A percentile compares a stretch with the other conserved stretches of the same genome.
These are phyloP conservation scores for Branchellion lobata DNA, from an alignment of 2,888 invertebrate genomes.

Conservation along the genomic window DNA sequence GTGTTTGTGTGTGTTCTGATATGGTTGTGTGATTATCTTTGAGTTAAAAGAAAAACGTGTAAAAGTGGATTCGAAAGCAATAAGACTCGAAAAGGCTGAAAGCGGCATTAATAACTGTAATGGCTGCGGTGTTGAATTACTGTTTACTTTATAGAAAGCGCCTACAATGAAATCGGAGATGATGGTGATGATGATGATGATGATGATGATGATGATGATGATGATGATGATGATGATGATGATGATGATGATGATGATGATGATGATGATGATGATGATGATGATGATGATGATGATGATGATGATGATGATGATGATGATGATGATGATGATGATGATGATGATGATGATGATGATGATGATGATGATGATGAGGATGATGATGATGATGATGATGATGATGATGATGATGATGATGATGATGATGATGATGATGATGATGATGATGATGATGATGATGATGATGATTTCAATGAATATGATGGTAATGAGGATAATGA, in stretches of 20 bases:
- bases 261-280: slow-evolving; percentile 23
- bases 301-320: slow-evolving; percentile 47
- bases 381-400: neutral
- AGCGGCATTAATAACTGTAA: too few relatives aligned
- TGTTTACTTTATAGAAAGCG: too few relatives aligned
- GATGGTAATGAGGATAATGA: too few relatives aligned
- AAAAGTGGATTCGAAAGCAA: too few relatives aligned
- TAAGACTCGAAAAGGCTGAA: too few relatives aligned
- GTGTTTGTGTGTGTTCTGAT: neutral
- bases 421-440: slow-evolving; percentile 15
- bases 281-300: slow-evolving; percentile 55
- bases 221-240: neutral
- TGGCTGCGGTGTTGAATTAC: too few relatives aligned
- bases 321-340: slow-evolving; percentile 48
- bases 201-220: slow-evolving; percentile 27
- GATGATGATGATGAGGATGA: too few relatives aligned
- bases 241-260: slow-evolving; percentile 26
- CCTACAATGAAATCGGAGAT: too few relatives aligned
- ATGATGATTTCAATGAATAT: too few relatives aligned
- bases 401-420: neutral
- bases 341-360: slow-evolving; percentile 24
- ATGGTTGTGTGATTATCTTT: too few relatives aligned
- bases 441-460: too few relatives aligned
- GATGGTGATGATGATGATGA: slow-evolving; percentile 11
- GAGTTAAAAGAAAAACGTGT: too few relatives aligned